These are phyloP conservation scores for Helicoverpa armigera DNA, from an alignment of 1,140 invertebrate species.

Conservation along the genomic window DNA sequence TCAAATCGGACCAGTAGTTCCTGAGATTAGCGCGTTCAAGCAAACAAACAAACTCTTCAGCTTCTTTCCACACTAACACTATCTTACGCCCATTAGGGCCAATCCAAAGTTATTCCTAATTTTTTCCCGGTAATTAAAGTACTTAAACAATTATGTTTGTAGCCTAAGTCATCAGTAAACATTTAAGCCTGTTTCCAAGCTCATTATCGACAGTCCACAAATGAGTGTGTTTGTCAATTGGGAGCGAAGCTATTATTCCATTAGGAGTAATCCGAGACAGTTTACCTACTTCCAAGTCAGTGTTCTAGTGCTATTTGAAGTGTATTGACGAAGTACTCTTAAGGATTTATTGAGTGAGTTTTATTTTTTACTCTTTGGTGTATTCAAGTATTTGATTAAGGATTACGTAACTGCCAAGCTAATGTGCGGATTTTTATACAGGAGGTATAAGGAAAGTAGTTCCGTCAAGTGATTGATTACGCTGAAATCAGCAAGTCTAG, in stretches of 20 bases:
- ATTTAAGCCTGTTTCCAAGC: neutral
- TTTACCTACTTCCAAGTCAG: neutral
- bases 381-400: neutral
- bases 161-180: neutral
- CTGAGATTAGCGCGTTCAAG: no score
- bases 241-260: conserved; percentile 26
- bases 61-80: no score
- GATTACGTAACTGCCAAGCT: no score
- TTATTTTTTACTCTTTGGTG: neutral
- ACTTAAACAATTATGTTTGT: neutral
- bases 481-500: no score
- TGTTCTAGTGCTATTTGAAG: neutral
- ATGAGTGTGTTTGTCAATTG: conserved; percentile 32
- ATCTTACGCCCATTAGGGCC: no score
- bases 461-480: no score
- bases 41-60: no score
- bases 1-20: no score
- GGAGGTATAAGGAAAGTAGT: no score
- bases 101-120: no score
- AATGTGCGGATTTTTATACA: no score
- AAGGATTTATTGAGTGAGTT: neutral
- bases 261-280: conserved; percentile 22
- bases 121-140: no score
- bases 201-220: conserved; percentile 4
- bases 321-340: neutral